phyloP scores from a whole-genome alignment of 2,888 invertebrate species.

The Alcis repandata region DNA sequence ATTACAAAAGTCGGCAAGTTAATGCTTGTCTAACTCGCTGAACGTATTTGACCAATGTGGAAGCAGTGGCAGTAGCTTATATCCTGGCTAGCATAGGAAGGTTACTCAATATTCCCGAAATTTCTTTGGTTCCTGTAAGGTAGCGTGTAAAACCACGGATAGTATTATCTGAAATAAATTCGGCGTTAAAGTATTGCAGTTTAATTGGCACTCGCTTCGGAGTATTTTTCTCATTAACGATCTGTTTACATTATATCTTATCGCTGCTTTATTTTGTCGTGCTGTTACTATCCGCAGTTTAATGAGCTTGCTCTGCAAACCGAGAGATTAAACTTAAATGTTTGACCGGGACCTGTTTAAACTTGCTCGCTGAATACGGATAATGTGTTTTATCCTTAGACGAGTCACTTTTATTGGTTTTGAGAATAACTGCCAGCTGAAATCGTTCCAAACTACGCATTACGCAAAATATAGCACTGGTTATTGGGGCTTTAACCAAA shows the following conservation, averaged over 20 bases:
- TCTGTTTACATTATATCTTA: constrained; percentile 32
- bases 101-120: no score
- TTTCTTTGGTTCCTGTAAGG: background rate
- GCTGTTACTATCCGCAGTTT: constrained; percentile 38
- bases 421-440: background rate
- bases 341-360: constrained; percentile 27
- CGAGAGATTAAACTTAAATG: constrained; percentile 36
- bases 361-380: constrained; percentile 24
- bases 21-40: no score
- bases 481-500: background rate
- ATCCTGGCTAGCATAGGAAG: no score
- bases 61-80: no score
- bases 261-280: constrained; percentile 33
- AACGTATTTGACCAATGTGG: no score
- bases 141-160: background rate
- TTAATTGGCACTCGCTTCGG: constrained; percentile 34
- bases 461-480: background rate
- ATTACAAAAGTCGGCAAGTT: no score
- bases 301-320: constrained; percentile 38
- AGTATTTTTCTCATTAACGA: constrained; percentile 43
- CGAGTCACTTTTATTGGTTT: background rate
- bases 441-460: background rate
- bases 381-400: constrained; percentile 8
- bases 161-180: constrained; percentile 9
- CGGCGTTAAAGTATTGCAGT: constrained; percentile 26